Percentiles rank a stretch among this genome's conserved stretches.
Evolutionary conservation across 1,140 invertebrate species (phyloP).

Genomic region (Heliconius nattereri): DNA sequence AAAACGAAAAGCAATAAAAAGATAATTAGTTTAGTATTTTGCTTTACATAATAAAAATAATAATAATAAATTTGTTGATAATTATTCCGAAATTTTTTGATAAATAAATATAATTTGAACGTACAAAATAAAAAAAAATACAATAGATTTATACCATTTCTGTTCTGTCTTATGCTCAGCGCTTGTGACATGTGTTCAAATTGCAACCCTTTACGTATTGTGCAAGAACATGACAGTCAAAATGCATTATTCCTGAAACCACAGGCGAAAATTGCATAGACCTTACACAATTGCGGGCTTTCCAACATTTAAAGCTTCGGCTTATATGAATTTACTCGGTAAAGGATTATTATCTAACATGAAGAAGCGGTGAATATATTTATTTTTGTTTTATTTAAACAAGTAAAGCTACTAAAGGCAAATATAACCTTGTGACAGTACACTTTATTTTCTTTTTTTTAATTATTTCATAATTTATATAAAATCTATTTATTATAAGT

Average conservation of each 20-base stretch:
- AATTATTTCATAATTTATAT: too few species aligned
- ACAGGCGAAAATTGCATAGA: slow-evolving; percentile 58
- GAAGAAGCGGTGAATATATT: neutral
- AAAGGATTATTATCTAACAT: neutral
- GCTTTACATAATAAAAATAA: too few species aligned
- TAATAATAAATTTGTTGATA: too few species aligned
- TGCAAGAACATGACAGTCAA: slow-evolving; percentile 66
- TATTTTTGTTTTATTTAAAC: too few species aligned
- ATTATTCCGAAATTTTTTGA: too few species aligned
- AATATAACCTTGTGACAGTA: neutral
- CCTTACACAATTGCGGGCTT: slow-evolving; percentile 14
- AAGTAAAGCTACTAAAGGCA: too few species aligned
- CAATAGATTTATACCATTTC: neutral
- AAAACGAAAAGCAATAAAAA: neutral
- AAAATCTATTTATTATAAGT: neutral
- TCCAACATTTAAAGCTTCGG: neutral
- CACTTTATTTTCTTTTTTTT: neutral
- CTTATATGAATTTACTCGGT: neutral
- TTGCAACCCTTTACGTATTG: slow-evolving; percentile 57
- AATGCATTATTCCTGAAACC: slow-evolving; percentile 55
- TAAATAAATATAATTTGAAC: too few species aligned
- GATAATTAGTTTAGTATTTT: too few species aligned
- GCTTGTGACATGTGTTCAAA: slow-evolving; percentile 42
- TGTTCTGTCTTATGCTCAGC: neutral
- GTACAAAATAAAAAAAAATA: neutral